Base-by-base conservation (phyloP, 64 coral and sea anemone species). In the Platygyra sinensis region DNA sequence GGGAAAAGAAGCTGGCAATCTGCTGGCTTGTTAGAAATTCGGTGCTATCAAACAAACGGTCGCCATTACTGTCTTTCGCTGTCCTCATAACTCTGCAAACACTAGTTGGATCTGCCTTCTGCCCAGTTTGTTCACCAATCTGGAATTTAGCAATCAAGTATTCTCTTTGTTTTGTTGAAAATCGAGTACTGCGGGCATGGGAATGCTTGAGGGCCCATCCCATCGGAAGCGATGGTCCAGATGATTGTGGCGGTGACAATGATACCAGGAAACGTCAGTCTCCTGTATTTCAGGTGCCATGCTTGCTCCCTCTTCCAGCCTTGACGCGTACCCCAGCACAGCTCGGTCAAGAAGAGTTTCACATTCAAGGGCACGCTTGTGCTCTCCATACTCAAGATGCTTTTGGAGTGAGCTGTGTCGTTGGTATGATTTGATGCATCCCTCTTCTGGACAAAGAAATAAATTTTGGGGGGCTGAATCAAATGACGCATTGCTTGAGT, bases 401-500 rank as follows among this genome's bases (percentile, higher is more conserved):
- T 57, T 87, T 54, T 69, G 38, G 33, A 74, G 69, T 54, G 84
- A 51, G 20, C 36, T 73, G 30, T 87, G 57, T 19, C 84, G 54
- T 57, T 74, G 84, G 54, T 87, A 87, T 16, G 57, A 89, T 67
- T 78, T 89, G 13, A 22, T 75, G 36, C 84, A 87, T 69, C 52
- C 73, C 27, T 76, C 86, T 54, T 77, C 86, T n/a, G 52, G 86
- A 27, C 55, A 76, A 29, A 25, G 10, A 39, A 0, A 5, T 54
- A 24, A 30, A 3, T 67, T 22, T 10, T 67, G 64, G 20, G 7
- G 7, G 24, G 64, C 2, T 3, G 64, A 24, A 78, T 18, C 0
- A 24, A 64, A 20, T 9, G 1, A 67, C 64, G 8, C 19, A 22
- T 24, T 2, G 0, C 69, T 62, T 69, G 33, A 36, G 33, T 36